Evolutionary conservation across 2,113 vertebrate genomes (phyloP), one percentile per base, ranked within the genome.

Genomic region (Cynopterus brachyotis): DNA sequence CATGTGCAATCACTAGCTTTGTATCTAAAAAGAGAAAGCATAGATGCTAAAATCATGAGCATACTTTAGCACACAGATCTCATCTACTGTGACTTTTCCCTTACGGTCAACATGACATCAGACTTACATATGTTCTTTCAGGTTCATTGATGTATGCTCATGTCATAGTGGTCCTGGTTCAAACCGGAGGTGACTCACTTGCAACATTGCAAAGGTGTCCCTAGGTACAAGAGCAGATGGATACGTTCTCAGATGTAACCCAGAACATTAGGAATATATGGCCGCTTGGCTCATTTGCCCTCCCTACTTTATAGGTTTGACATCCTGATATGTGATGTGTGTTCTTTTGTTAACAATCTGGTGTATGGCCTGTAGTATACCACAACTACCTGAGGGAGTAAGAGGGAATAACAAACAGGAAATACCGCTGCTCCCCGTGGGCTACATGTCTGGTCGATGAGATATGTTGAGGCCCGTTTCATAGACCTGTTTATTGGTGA

Each of bases 171-270:
- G 99, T 99, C 94, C 98, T 99, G 10, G 98, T 99, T 95, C 98
- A 99, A 98, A 99, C 99, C 96, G 98, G 99, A 13, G 98, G 98
- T 0, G 98, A 98, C 79, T 99, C 97, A 98, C 96, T 99, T 99
- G 98, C 95, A 98, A 81, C 95, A 99, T 98, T 0, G 98, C 99
- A 97, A 37, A 89, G 42, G 98, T 99, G 66, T 99, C 99, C 96
- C 98, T 99, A 64, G 99, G 99, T 96, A 98, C 99, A 0, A 99
- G 98, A 28, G 98, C 98, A 0, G 98, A 99, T 9, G 98, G 98
- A 2, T 99, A 98, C 6, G 98, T 99, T 40, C 99, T 99, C 86
- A 99, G 99, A 94, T 99, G 99, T 86, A 99, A 98, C 96, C 99
- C 98, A 57, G 98, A 97, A 9, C 97, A 98, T 66, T 98, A 95